Percentiles rank a stretch among this genome's conserved stretches.
Evolutionary conservation across 2,888 invertebrate species (phyloP).

Genomic region (Papilio elwesi): DNA sequence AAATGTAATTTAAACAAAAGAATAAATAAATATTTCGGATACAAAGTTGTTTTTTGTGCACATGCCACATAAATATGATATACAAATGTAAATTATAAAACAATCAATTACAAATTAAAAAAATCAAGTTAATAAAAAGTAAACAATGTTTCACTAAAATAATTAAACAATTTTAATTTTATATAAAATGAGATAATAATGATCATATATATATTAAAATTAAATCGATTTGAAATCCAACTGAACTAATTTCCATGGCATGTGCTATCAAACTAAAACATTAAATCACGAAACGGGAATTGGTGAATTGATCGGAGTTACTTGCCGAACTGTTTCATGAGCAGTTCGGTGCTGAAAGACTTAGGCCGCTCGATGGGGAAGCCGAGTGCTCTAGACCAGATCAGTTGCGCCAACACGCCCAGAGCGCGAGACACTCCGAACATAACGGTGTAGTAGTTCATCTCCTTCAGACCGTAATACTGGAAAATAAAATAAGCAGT

Average conservation of each 20-base stretch:
- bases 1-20: neutral
- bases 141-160: neutral
- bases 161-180: neutral
- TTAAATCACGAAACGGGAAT: neutral
- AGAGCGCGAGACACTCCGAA: conserved; percentile 96
- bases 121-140: neutral
- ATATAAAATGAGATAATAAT: neutral
- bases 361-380: conserved; percentile 94
- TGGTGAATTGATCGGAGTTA: conserved; percentile 47
- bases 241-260: neutral
- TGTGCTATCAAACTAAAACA: neutral
- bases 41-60: neutral
- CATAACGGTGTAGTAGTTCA: conserved; percentile 97
- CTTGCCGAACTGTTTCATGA: conserved; percentile 76
- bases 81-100: neutral
- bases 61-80: neutral
- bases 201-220: neutral
- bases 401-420: conserved; percentile 91
- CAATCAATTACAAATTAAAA: neutral
- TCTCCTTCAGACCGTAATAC: conserved; percentile 96
- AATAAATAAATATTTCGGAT: conserved; percentile 2
- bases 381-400: conserved; percentile 94
- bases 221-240: neutral
- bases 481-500: conserved; percentile 58
- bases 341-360: conserved; percentile 89